Base-by-base conservation (phyloP, 2,888 invertebrate species). In the Dryobotodes eremita region DNA sequence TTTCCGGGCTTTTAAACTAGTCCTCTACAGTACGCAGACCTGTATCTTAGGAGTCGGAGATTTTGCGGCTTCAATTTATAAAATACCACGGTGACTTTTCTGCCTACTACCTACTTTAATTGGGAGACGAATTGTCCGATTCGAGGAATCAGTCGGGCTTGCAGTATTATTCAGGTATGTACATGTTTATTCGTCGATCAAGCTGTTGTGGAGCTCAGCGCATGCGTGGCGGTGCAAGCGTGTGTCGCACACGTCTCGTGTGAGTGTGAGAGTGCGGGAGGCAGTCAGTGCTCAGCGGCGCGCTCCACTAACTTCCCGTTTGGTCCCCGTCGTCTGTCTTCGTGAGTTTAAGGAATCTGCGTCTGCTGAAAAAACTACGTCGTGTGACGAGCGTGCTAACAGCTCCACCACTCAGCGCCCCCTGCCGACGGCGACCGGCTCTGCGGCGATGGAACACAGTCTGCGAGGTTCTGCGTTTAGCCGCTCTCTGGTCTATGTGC, bases 281-380 rank as follows among this genome's bases (percentile, higher is more conserved):
- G 31, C 31, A 36, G 31, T 36, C 31, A 36, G 31, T 36, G 31
- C 31, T 36, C 73, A 69, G 69, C 62, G 73, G 70, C 42, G 61
- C 72, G 82, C 46, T 72, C 59, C 64, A 48, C 48, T 64, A 55
- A 83, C 20, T 72, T 61, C 69, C 77, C 48, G 69, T 64, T 69
- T 82, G 20, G 62, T 71, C 76, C 53, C 48, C 17, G 15, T 61
- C 20, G 53, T 26, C 20, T 31, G 46, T 59, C 36, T 59, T 53
- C 53, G 62, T 48, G 64, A 55, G 66, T 77, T 77, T 50, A 42
- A 83, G 61, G 65, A 83, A 78, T 83, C 65, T 42, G 42, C 36
- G 48, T 72, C 59, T 53, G n/a, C 48, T 66, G n/a, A 64, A 79
- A 83, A 77, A 82, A 71, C 70, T 70, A 36, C 36, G 31, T 6